Base-by-base conservation (phyloP, 1,140 invertebrate genomes). In the Zaprionus gabonicus region DNA sequence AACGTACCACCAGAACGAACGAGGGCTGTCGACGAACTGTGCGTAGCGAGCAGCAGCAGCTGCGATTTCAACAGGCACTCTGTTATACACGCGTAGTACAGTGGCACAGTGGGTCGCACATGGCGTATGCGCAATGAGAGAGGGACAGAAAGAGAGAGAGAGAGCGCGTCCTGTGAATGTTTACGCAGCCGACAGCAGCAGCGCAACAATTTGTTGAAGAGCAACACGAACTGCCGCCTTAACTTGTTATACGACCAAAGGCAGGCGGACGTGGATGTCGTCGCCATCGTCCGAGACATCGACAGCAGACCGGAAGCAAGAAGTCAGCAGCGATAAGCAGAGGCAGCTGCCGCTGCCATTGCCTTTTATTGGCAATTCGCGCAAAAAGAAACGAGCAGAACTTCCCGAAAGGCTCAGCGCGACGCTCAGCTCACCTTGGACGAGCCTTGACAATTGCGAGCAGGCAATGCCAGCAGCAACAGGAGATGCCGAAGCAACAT, bases 191-290 rank as follows among this genome's bases (percentile, higher is more conserved):
- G 31, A 34, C 31, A 38, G 38, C 72, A 78, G 81, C 82, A 78
- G 81, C 82, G 81, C 83, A 87, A 87, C 83, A 88, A 87, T 88
- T 88, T 87, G 83, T 87, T 87, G 84, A 88, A 76, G 77, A 79
- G 75, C 46, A 12, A 51, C 20, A 41, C 13, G 59, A 53, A 60
- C 34, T 41, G 67, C 66, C 17, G 31, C 31, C 31, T 70, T 36
- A 51, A 60, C 31, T 65, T 70, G 76, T 75, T 78, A 70, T 74
- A 75, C 71, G 71, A 71, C 56, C 58, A 44, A 44, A 41, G 68
- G 38, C 53, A 60, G 9, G 38, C 53, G 46, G 56, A 57, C 65
- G 23, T 69, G 41, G 49, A 36, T 27, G 57, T 55, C 12, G 69
- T 71, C 51, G 49, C 51, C 20, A 12, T 56, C 73, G 69, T 78